Evolutionary conservation across 2,888 invertebrate species (phyloP).

Genomic region (Drosophila kokeensis): DNA sequence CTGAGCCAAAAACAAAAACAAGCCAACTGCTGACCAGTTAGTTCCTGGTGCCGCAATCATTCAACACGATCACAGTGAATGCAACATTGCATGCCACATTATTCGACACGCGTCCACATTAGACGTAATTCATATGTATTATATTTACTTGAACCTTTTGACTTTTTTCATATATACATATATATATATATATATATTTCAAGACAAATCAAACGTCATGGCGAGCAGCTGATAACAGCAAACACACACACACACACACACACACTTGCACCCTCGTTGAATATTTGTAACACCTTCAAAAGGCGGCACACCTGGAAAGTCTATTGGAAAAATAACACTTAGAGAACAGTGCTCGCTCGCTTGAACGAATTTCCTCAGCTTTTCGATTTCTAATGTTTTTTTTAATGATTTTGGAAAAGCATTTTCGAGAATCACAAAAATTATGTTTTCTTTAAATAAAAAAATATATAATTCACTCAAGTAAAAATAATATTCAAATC

Average conservation of each 20-base stretch:
- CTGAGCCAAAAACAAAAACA: constrained; percentile 16
- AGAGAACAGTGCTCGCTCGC: neutral
- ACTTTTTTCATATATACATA: constrained; percentile 13
- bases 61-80: constrained; percentile 46
- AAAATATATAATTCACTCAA: neutral
- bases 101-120: constrained; percentile 1
- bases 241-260: constrained; percentile 19
- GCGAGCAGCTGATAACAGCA: constrained; percentile 25
- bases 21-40: neutral
- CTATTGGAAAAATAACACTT: neutral
- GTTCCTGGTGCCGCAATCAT: constrained; percentile 32
- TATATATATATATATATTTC: constrained; percentile 6
- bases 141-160: constrained; percentile 24
- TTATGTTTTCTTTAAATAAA: neutral
- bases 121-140: constrained; percentile 1
- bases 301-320: constrained; percentile 20
- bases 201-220: constrained; percentile 48
- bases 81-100: constrained; percentile 8
- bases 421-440: neutral
- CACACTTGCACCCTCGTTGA: constrained; percentile 1
- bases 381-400: neutral
- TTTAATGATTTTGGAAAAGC: neutral
- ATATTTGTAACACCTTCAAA: constrained; percentile 64
- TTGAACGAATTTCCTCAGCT: neutral
- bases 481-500: neutral